Base-by-base conservation (phyloP, 2,113 vertebrate species). In the Pseudolaguvia tuberculata region DNA sequence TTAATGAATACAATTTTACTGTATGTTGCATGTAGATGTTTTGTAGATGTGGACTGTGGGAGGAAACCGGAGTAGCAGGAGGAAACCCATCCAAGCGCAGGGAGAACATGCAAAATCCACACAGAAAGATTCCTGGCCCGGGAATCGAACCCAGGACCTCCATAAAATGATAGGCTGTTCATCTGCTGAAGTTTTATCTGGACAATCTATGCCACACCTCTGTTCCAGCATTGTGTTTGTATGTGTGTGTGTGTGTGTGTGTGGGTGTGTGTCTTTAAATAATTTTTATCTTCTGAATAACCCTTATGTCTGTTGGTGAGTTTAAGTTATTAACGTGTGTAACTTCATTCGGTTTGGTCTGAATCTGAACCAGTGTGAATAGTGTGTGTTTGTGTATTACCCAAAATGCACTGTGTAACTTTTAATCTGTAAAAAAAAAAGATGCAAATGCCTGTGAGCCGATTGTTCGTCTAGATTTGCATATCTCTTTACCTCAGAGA, bases 391-490 rank as follows among this genome's bases (percentile, higher is more conserved):
- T 47, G 62, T 27, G 15, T 21, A 4, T 67, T 67, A 53, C 50
- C 12, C 48, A 68, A 52, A 70, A 39, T 53, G 12, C 67, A 53
- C 67, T 53, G 25, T 69, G 67, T 15, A 69, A 50, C 15, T 20
- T 51, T 70, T 70, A 52, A 70, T 53, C 29, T 69, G 47, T 52
- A 53, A 42, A 42, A 70, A 53, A 39, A 53, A 53, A 53, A 14
- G 20, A 77, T 71, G 70, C 79, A 85, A 87, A 88, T 87, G 29
- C 72, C 70, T 78, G 79, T 71, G 67, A 70, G 15, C 67, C 23
- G 50, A 27, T 53, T 70, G 27, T 35, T 52, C 48, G 31, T 11
- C n/a, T 53, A 21, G 67, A 70, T 70, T 70, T 70, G 67, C 51
- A 70, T 70, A 53, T 70, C 67, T 52, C 67, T 70, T 35, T 45